phyloP scores from a whole-genome alignment of 2,797 vertebrate species.

The Ibycter americanus region DNA sequence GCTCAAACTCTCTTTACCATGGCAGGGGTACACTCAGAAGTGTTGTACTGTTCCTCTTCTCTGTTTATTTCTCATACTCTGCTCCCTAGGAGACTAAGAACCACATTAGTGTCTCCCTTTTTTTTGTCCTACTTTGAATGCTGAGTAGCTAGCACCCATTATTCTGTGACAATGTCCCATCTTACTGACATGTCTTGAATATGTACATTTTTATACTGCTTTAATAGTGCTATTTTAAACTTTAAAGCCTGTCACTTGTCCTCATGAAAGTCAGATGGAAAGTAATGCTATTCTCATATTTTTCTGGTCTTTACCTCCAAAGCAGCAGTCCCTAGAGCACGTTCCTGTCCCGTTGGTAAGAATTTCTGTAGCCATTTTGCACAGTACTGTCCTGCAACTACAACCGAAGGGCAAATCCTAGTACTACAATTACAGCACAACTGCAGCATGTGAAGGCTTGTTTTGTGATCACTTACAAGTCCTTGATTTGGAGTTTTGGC shows the following conservation, averaged over 20 bases:
- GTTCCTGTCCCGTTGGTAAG: background rate
- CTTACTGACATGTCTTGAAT: slow-evolving; percentile 57
- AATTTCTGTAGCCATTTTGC: background rate
- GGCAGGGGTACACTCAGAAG: background rate
- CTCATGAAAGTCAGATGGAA: slow-evolving; percentile 58
- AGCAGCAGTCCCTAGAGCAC: background rate
- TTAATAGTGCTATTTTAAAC: slow-evolving; percentile 68
- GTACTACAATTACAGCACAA: background rate
- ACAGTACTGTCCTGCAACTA: background rate
- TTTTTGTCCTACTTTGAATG: slow-evolving; percentile 41
- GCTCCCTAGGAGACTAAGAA: slow-evolving; percentile 38
- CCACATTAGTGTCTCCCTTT: slow-evolving; percentile 16
- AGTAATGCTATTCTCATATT: slow-evolving; percentile 38
- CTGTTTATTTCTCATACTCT: slow-evolving; percentile 30
- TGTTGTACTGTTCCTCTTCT: background rate
- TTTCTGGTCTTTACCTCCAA: slow-evolving; percentile 32
- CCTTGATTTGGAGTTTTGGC: background rate
- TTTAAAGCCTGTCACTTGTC: slow-evolving; percentile 56
- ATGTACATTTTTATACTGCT: slow-evolving; percentile 61
- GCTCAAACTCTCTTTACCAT: background rate
- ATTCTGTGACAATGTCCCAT: slow-evolving; percentile 52
- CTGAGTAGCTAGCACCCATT: slow-evolving; percentile 19
- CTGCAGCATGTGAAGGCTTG: background rate
- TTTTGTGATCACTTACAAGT: background rate
- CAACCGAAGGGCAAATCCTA: background rate